These are phyloP conservation scores for Chelonus formosanus DNA, from an alignment of 2,888 invertebrate species.

Conservation along the genomic window DNA sequence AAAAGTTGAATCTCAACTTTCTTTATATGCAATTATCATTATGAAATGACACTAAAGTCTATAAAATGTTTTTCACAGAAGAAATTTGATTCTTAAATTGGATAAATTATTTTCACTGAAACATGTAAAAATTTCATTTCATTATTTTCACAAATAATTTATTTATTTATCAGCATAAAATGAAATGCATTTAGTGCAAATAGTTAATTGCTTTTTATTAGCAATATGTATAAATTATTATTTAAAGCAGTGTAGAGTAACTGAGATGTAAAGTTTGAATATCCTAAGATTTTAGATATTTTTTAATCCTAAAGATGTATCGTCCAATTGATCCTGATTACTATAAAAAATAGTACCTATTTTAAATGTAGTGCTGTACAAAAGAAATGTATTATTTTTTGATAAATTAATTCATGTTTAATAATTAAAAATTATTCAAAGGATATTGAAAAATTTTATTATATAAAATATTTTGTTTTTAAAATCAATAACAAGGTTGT, in stretches of 20 bases:
- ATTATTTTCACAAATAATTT: slow-evolving; percentile 1
- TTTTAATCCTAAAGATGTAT: background rate
- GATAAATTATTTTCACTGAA: too few species aligned
- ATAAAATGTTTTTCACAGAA: slow-evolving; percentile 39
- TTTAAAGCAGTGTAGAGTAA: too few species aligned
- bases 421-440: background rate
- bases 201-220: background rate
- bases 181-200: too few species aligned
- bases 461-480: background rate
- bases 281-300: background rate
- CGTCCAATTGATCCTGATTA: background rate
- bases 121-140: slow-evolving; percentile 40
- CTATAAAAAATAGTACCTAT: slow-evolving; percentile 1
- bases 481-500: slow-evolving; percentile 3
- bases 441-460: background rate
- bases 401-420: slow-evolving; percentile 8
- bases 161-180: background rate
- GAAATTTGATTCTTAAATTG: slow-evolving; percentile 15
- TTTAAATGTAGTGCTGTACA: slow-evolving; percentile 29
- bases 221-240: background rate
- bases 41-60: slow-evolving; percentile 40
- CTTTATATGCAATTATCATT: slow-evolving; percentile 24
- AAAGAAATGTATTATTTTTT: slow-evolving; percentile 29
- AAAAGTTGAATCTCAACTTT: background rate
- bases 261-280: too few species aligned